These are phyloP conservation scores for Spilarctia lutea DNA, from an alignment of 2,888 invertebrate species.

Conservation along the genomic window DNA sequence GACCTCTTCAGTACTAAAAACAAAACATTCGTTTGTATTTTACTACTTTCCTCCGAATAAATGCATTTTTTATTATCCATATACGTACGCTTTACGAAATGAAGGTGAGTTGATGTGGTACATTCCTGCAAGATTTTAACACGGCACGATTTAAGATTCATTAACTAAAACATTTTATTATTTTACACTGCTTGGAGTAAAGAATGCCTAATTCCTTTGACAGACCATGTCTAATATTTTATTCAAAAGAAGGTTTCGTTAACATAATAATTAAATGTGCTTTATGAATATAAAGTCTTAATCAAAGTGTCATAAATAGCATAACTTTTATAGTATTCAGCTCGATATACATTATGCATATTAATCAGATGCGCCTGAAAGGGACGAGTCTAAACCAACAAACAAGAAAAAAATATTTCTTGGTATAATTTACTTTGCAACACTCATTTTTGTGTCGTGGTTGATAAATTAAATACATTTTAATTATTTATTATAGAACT, in stretches of 20 bases:
- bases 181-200: slow-evolving; percentile 64
- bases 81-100: slow-evolving; percentile 56
- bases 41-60: slow-evolving; percentile 77
- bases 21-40: slow-evolving; percentile 83
- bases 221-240: slow-evolving; percentile 80
- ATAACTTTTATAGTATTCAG: slow-evolving; percentile 80
- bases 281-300: slow-evolving; percentile 84
- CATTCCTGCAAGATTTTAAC: slow-evolving; percentile 20
- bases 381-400: slow-evolving; percentile 48
- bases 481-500: neutral
- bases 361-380: slow-evolving; percentile 66
- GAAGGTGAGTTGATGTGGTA: slow-evolving; percentile 52
- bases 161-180: slow-evolving; percentile 60
- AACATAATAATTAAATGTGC: slow-evolving; percentile 85
- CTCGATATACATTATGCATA: slow-evolving; percentile 82
- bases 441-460: slow-evolving; percentile 23
- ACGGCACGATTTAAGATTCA: slow-evolving; percentile 49
- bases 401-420: slow-evolving; percentile 54
- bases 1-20: slow-evolving; percentile 80
- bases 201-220: slow-evolving; percentile 80
- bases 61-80: slow-evolving; percentile 74
- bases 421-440: slow-evolving; percentile 46
- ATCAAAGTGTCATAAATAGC: slow-evolving; percentile 80
- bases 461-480: slow-evolving; percentile 30
- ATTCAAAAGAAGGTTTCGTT: slow-evolving; percentile 85